Conservation (phyloP, 35 echinoderm and acorn worm species). For the Antedon bifida region DNA sequence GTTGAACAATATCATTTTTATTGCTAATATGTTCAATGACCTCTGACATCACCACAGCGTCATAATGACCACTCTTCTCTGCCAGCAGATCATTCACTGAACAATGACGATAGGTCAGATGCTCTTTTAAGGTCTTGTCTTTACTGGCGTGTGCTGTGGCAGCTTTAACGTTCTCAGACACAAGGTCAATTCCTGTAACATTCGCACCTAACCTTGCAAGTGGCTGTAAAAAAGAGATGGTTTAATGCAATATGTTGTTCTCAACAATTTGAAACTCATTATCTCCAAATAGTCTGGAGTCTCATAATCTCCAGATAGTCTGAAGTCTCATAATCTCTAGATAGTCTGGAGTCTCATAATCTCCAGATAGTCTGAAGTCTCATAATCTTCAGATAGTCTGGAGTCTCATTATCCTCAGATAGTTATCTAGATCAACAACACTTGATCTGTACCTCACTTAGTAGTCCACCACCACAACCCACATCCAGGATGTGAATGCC, state of each 20-base stretch:
- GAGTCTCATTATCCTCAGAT: not conserved
- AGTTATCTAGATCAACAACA: not conserved
- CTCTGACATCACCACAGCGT: slow-evolving; percentile 83
- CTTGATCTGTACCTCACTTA: slow-evolving; percentile 97
- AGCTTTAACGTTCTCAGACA: slow-evolving; percentile 44
- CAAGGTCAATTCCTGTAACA: slow-evolving; percentile 82
- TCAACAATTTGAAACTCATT: too few species aligned
- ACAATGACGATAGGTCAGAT: slow-evolving; percentile 50
- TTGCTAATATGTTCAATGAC: slow-evolving; percentile 82
- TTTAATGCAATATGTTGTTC: not conserved
- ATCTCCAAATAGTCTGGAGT: too few species aligned
- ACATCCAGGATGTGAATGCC: slow-evolving; percentile 70
- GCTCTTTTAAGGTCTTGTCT: slow-evolving; percentile 38
- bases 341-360: too few species aligned
- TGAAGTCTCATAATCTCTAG: too few species aligned
- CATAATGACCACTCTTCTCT: slow-evolving; percentile 44
- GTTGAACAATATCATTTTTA: slow-evolving; percentile 35
- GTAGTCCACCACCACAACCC: slow-evolving; percentile 86
- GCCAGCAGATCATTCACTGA: slow-evolving; percentile 52
- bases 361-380: not conserved
- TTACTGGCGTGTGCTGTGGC: slow-evolving; percentile 42
- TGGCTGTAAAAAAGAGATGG: slow-evolving; percentile 31
- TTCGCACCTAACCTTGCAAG: slow-evolving; percentile 72
- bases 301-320: too few species aligned
- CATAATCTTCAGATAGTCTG: not conserved